Evolutionary conservation across 1,140 invertebrate species (phyloP), one percentile per base, ranked within the genome.

Genomic region (Leptinotarsa undecemlineata): DNA sequence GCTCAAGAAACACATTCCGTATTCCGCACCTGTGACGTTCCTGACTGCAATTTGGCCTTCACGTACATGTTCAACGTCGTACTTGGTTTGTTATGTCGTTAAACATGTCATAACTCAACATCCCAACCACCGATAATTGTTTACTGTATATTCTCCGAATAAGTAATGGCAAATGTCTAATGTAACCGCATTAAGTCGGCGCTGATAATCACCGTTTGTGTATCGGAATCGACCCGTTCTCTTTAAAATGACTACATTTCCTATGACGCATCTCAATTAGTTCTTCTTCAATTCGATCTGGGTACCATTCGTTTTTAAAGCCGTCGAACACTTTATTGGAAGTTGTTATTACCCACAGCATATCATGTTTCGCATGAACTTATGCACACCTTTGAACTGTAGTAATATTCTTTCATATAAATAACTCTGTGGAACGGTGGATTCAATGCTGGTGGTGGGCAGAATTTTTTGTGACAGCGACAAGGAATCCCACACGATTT

Each of bases 91-190:
- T 57, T 57, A 19, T 57, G 51, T 5, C n/a, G n/a, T 57, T 15
- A 5, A 57, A 57, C 17, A 57, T 17, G 51, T 57, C 51, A 57
- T 57, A 57, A 57, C n/a, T 57, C 51, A 57, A 57, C 51, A 57
- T 57, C 17, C n/a, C 13, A 57, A 57, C 51, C n/a, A 19, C 13
- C 3, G n/a, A 57, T 57, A 57, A 57, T 57, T 57, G 51, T 57
- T 57, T 19, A 57, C 51, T 57, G 51, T n/a, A 57, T 57, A 57
- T 57, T 15, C 51, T 17, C 51, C 15, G 51, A 19, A 15, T 57
- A 57, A 57, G 51, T 57, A 19, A 57, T 57, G 51, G 51, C 51
- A 57, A 57, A 57, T 17, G 51, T 57, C 51, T 57, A 57, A 57
- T 19, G n/a, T 57, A 57, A 57, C 51, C 51, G n/a, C 51, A 57